Conservation (phyloP, 2,888 invertebrate species). For the Craniophora ligustri region DNA sequence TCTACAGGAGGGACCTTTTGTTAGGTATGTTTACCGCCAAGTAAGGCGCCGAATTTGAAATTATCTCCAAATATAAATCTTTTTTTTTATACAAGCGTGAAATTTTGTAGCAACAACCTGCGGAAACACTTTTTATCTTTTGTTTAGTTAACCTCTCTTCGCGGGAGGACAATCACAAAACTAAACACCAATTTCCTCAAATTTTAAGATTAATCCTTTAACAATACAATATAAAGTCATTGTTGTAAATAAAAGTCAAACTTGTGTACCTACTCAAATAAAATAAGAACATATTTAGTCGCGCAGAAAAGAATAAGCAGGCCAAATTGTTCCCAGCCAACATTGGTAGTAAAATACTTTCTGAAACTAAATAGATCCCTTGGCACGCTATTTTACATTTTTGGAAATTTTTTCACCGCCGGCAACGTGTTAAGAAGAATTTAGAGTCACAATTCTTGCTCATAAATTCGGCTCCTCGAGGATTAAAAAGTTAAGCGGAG, state of each 20-base stretch:
- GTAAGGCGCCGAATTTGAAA: constrained; percentile 56
- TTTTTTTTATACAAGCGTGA: constrained; percentile 50
- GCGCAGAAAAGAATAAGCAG: constrained; percentile 1
- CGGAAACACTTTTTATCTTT: constrained; percentile 30
- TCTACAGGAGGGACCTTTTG: constrained; percentile 57
- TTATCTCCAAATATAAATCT: constrained; percentile 61
- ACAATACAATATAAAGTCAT: background rate
- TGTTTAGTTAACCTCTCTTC: constrained; percentile 10
- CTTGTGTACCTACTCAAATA: too few relatives aligned
- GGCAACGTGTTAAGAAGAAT: constrained; percentile 57
- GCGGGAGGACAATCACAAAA: constrained; percentile 3
- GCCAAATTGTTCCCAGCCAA: constrained; percentile 6
- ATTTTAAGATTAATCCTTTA: constrained; percentile 12
- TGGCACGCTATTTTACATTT: constrained; percentile 47
- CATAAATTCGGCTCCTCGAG: constrained; percentile 59
- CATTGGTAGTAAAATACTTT: constrained; percentile 35
- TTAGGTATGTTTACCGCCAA: constrained; percentile 59
- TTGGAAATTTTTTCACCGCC: constrained; percentile 47
- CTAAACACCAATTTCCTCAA: constrained; percentile 2
- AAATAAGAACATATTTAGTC: too few relatives aligned
- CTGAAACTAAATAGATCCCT: constrained; percentile 43
- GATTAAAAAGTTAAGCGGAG: constrained; percentile 61
- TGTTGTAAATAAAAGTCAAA: constrained; percentile 14
- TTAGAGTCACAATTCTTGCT: constrained; percentile 58
- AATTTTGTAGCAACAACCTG: constrained; percentile 43